These are phyloP conservation scores for Karalla daura DNA, from an alignment of 2,797 vertebrate species.

Conservation along the genomic window DNA sequence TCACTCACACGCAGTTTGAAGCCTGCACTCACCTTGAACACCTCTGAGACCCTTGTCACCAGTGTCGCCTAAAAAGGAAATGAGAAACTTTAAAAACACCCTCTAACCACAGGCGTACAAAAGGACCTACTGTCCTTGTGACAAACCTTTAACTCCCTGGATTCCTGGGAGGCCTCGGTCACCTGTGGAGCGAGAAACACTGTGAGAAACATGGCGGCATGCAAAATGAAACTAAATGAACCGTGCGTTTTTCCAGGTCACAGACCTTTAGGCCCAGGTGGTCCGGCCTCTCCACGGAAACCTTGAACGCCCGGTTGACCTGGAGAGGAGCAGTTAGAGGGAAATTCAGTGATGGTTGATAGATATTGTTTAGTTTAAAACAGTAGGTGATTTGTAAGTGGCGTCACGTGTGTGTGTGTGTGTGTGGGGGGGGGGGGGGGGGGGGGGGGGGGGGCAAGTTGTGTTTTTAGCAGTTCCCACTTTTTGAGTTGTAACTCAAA, in stretches of 20 bases:
- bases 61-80: conserved; percentile 85
- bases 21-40: conserved; percentile 87
- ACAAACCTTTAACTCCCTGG: conserved; percentile 91
- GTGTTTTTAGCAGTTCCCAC: too few relatives aligned
- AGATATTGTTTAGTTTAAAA: too few relatives aligned
- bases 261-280: conserved; percentile 90
- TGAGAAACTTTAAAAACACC: conserved; percentile 22
- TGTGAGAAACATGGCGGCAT: neutral
- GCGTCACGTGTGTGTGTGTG: too few relatives aligned
- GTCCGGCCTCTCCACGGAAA: conserved; percentile 91
- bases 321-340: conserved; percentile 66
- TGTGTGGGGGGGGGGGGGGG: too few relatives aligned
- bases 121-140: conserved; percentile 1
- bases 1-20: conserved; percentile 1
- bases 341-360: too few relatives aligned
- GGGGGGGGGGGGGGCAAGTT: too few relatives aligned
- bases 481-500: too few relatives aligned
- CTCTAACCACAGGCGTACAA: neutral
- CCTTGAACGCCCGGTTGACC: conserved; percentile 89
- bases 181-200: conserved; percentile 78
- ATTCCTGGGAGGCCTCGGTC: conserved; percentile 89
- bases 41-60: conserved; percentile 92
- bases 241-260: neutral
- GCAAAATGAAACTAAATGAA: neutral
- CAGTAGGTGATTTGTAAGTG: too few relatives aligned